A percentile compares a stretch with the other conserved stretches of the same genome.
These are phyloP conservation scores for Panthera leo DNA, from an alignment of 2,113 vertebrate genomes.

Conservation along the genomic window DNA sequence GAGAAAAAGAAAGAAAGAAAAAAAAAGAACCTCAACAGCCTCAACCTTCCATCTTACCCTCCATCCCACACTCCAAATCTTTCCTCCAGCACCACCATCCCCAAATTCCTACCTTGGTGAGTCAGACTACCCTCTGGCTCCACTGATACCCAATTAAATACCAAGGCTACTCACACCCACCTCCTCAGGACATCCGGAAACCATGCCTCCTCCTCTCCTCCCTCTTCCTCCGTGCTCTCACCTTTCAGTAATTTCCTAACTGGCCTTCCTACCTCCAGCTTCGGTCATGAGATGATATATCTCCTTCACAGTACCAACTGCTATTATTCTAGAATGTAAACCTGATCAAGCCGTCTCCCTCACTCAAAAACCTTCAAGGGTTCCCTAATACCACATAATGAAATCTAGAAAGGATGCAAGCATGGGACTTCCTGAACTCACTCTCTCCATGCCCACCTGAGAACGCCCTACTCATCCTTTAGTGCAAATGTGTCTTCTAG, in stretches of 20 bases:
- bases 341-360: not conserved
- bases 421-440: not conserved
- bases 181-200: not conserved
- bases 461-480: not conserved
- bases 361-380: not conserved
- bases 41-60: not conserved
- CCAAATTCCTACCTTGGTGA: not conserved
- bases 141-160: not conserved
- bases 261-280: not conserved
- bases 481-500: not conserved
- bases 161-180: not conserved
- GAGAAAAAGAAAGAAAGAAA: accelerated
- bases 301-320: not conserved
- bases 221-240: not conserved
- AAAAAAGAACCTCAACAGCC: not conserved
- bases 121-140: not conserved
- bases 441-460: not conserved
- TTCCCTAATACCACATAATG: not conserved
- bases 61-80: not conserved
- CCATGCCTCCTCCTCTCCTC: not conserved
- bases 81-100: not conserved
- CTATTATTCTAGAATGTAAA: not conserved
- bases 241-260: not conserved
- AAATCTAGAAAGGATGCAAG: not conserved
- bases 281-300: not conserved